Percentiles rank a stretch among this genome's conserved stretches.
Evolutionary conservation across 2,113 vertebrate species (phyloP).

Genomic region (Microcebus lehilahytsara): DNA sequence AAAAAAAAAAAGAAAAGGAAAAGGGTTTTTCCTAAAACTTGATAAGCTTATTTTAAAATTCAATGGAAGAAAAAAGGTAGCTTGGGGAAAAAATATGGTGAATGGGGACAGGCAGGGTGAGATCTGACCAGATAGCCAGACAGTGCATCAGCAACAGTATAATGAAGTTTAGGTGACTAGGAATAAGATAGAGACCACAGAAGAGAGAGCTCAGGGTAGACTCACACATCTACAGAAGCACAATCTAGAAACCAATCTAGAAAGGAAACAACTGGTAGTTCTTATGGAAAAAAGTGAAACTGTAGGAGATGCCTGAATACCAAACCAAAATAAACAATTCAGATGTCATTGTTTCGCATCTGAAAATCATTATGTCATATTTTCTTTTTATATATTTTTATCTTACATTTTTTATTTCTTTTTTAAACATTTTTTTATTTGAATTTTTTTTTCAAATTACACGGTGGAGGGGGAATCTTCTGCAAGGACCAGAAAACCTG

Average conservation of each 20-base stretch:
- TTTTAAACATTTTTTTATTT: neutral
- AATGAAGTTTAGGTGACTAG: neutral
- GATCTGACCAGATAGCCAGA: neutral
- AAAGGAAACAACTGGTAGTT: neutral
- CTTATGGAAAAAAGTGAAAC: neutral
- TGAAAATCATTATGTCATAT: neutral
- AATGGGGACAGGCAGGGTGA: neutral
- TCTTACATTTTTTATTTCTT: neutral
- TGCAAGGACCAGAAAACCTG: no score
- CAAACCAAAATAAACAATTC: neutral
- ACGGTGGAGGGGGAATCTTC: no score
- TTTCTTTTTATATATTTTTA: neutral
- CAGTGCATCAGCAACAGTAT: neutral
- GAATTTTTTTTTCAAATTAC: no score
- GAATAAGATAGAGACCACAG: neutral
- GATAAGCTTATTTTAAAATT: slow-evolving; percentile 29
- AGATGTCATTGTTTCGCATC: neutral
- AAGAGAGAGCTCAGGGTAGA: neutral
- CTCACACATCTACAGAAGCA: neutral
- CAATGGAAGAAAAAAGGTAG: neutral
- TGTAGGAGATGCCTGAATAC: neutral
- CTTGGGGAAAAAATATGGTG: neutral
- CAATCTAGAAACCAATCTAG: neutral
- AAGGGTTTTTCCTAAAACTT: neutral
- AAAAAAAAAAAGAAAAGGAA: neutral